Percentiles rank a stretch among this genome's conserved stretches.
These are phyloP conservation scores for Seriola aureovittata DNA, from an alignment of 2,113 vertebrate genomes.

Conservation along the genomic window DNA sequence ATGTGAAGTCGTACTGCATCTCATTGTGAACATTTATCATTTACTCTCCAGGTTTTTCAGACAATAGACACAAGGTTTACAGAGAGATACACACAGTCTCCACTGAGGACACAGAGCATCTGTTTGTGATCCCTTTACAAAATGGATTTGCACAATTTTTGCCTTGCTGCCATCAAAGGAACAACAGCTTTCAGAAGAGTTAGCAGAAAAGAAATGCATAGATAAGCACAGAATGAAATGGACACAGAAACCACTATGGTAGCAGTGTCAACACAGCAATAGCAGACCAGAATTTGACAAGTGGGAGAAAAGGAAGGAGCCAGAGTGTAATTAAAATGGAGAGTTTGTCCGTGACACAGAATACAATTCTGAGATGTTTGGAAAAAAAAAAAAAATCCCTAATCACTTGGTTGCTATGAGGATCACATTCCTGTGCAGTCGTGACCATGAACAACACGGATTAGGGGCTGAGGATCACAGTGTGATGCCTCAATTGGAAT, in stretches of 20 bases:
- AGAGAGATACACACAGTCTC: not conserved
- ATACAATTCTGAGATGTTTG: slow-evolving; percentile 71
- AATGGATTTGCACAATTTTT: slow-evolving; percentile 35
- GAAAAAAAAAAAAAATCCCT: slow-evolving; percentile 32
- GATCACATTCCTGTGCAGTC: slow-evolving; percentile 73
- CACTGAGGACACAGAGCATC: slow-evolving; percentile 22
- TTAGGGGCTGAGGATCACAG: slow-evolving; percentile 68
- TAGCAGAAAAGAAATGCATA: slow-evolving; percentile 9
- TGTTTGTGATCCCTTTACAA: slow-evolving; percentile 42
- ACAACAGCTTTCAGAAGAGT: slow-evolving; percentile 23
- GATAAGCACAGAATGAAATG: slow-evolving; percentile 28
- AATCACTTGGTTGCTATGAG: slow-evolving; percentile 75
- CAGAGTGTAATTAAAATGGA: slow-evolving; percentile 49
- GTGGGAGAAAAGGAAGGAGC: slow-evolving; percentile 14
- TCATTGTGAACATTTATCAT: not conserved
- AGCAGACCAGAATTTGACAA: slow-evolving; percentile 28
- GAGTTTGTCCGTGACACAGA: slow-evolving; percentile 64
- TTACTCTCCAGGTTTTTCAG: slow-evolving; percentile 2
- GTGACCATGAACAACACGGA: slow-evolving; percentile 68
- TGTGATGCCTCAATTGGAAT: slow-evolving; percentile 64
- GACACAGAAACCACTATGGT: slow-evolving; percentile 7
- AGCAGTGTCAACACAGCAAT: slow-evolving; percentile 8
- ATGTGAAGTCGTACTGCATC: not conserved
- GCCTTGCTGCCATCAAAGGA: slow-evolving; percentile 11
- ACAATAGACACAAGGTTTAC: slow-evolving; percentile 15